Evolutionary conservation across 2,113 vertebrate species (phyloP).

Genomic region (Ictalurus furcatus): DNA sequence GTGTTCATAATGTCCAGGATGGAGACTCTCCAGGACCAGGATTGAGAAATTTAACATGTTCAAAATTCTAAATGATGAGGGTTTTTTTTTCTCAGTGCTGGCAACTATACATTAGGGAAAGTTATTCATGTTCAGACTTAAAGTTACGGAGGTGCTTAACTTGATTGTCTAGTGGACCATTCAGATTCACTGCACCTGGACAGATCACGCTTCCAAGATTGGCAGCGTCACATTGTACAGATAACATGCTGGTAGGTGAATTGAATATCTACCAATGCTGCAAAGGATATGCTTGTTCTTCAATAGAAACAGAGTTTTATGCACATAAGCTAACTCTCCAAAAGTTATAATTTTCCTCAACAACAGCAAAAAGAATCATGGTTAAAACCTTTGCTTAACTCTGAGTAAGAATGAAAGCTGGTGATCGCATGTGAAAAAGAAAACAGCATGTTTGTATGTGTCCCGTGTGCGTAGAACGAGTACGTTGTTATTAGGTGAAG

Average conservation of each 20-base stretch:
- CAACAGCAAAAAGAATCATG: background rate
- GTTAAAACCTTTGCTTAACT: background rate
- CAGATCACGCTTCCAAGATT: background rate
- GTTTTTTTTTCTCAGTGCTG: background rate
- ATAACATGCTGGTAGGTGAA: background rate
- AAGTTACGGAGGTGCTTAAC: background rate
- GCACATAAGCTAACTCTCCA: background rate
- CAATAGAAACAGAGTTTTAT: background rate
- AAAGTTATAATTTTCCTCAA: background rate
- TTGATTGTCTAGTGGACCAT: background rate
- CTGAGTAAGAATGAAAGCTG: background rate
- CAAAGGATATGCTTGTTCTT: background rate
- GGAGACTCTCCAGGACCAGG: background rate
- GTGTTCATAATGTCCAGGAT: background rate
- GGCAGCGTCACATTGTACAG: background rate
- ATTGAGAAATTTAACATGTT: background rate
- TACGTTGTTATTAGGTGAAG: slow-evolving; percentile 48
- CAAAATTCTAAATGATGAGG: background rate
- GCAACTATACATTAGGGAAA: background rate
- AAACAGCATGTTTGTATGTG: slow-evolving; percentile 1
- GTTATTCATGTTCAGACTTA: background rate
- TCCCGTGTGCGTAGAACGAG: background rate
- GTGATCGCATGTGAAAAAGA: background rate
- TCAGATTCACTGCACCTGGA: background rate
- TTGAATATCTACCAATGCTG: background rate